Base-by-base conservation (phyloP, 2,797 vertebrate species). In the Chelidonichthys spinosus region DNA sequence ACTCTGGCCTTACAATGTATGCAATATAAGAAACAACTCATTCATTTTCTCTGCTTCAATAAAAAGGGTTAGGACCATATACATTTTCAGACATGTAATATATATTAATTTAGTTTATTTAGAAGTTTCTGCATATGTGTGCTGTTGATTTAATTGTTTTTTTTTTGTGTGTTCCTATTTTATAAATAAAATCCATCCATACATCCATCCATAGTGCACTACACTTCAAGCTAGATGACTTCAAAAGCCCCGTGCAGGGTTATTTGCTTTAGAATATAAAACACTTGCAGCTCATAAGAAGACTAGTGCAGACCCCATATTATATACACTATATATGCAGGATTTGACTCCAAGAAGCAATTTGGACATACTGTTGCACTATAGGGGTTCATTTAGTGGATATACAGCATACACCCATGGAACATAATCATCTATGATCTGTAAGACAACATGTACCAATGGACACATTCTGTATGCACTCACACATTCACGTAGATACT, bases 211-310 rank as follows among this genome's bases (percentile, higher is more conserved):
- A 79, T 64, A 79, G 67, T 68, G 67, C 46, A 72, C 37, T 46
- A 66, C 62, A 71, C 72, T 72, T 18, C 46, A 66, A 65, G 63
- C 74, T 58, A 50, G 66, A 17, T 59, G 39, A 66, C 65, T 77
- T 78, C 60, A 80, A 85, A 83, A 43, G 58, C 71, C 68, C 85
- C 74, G 42, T 2, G 69, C 17, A 69, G 72, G 56, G 62, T 36
- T 32, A 79, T 84, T 87, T 83, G 63, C 50, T 85, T 81, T 74
- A 79, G 76, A 79, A 74, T 55, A 67, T 74, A 68, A 72, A 78
- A 72, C 60, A 76, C 37, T 73, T 47, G 70, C 47, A 63, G 81
- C 65, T 67, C 70, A 55, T 56, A 72, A 44, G 71, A 33, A 71
- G 81, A 71, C 18, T 2, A 42, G 63, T 65, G 44, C 47, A 84